Base-by-base conservation (phyloP, 2,797 vertebrate genomes). In the Enteromius anoplus region DNA sequence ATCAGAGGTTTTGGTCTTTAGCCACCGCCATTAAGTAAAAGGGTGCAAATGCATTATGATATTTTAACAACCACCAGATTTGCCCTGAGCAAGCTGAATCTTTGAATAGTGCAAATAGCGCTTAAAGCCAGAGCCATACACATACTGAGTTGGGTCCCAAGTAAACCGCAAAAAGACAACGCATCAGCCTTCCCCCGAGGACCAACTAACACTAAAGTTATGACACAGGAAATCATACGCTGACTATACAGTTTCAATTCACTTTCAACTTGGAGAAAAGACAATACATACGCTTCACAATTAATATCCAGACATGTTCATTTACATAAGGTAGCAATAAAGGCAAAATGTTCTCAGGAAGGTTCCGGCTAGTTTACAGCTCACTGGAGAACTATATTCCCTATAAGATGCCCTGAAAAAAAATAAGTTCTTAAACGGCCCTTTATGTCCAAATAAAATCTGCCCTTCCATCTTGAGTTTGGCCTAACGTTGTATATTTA, bases 81-180 rank as follows among this genome's bases (percentile, higher is more conserved):
- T 91, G 93, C 95, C 97, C 97, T 98, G 97, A 98, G 97, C 95
- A 93, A 94, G 92, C 92, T 91, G 94, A 86, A 94, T 93, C 89
- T 90, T 85, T 91, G 92, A 89, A 93, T 93, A 97, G 96, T 96
- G 96, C 96, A 97, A 96, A 96, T 87, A 88, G 80, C 66, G 75
- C 84, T 29, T 26, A 47, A 81, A 62, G 79, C 81, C 64, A 78
- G 29, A 81, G 53, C 47, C 68, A 66, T 53, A 66, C 26, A 51
- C 64, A 64, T 77, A 70, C 75, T 21, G 78, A 78, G 75, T 79
- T 23, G 49, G 79, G 75, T 64, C 11, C 14, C 21, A 75, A 73
- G 49, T 66, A 11, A 66, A 29, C 29, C 4, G 15, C 68, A 65
- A 71, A 71, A 73, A 23, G 32, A 45, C 37, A 72, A 76, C 62